Evolutionary conservation across 2,797 vertebrate species (phyloP).

Genomic region (Pteronotus mesoamericanus): DNA sequence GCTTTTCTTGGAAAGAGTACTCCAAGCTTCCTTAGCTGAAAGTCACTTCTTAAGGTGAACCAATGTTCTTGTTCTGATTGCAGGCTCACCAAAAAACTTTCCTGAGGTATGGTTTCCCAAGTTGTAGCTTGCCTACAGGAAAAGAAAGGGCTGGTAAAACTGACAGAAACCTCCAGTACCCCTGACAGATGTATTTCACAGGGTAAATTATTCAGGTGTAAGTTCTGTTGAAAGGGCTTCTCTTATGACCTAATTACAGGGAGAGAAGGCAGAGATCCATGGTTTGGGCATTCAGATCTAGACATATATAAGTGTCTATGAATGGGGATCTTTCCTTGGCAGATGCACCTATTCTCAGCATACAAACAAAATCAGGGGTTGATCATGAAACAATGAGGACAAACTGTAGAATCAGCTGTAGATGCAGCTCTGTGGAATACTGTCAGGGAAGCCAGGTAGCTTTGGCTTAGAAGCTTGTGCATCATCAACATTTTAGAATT

Average conservation of each 20-base stretch:
- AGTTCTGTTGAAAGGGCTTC: not conserved
- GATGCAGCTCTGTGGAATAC: not conserved
- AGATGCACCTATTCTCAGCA: not conserved
- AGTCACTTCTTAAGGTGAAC: conserved; percentile 39
- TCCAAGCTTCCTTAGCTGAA: conserved; percentile 36
- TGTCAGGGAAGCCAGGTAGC: not conserved
- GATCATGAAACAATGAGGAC: not conserved
- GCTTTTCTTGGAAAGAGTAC: conserved; percentile 32
- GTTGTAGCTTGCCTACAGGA: not conserved
- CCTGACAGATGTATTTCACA: conserved; percentile 37
- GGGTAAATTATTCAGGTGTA: not conserved
- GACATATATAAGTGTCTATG: not conserved
- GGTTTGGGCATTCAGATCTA: not conserved
- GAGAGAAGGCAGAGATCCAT: not conserved
- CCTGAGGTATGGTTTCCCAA: conserved; percentile 26
- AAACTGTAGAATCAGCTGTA: not conserved
- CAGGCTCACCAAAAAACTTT: conserved; percentile 1
- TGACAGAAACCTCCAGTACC: not conserved
- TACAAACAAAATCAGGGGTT: conserved; percentile 3
- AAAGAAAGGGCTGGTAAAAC: not conserved
- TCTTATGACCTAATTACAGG: not conserved
- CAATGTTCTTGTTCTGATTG: conserved; percentile 3
- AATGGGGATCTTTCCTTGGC: conserved; percentile 21
- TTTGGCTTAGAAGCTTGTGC: conserved; percentile 10
- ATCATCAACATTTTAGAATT: conserved; percentile 9